Percentiles rank a stretch among this genome's conserved stretches.
Evolutionary conservation across 2,797 vertebrate genomes (phyloP).

Genomic region (Morus bassanus): DNA sequence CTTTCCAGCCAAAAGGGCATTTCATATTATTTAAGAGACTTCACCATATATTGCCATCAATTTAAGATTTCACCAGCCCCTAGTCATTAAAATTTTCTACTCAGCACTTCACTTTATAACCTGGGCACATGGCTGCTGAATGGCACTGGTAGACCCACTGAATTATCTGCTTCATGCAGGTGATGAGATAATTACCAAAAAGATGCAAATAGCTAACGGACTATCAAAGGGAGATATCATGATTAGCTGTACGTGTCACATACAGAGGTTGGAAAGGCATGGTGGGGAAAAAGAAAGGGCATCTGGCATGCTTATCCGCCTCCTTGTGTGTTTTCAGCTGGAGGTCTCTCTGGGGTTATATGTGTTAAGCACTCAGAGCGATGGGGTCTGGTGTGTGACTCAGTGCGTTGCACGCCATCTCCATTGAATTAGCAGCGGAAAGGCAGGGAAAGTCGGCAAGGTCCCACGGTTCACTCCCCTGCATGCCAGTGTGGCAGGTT

Average conservation of each 20-base stretch:
- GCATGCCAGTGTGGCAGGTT: not conserved
- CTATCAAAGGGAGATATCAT: not conserved
- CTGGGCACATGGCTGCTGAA: not conserved
- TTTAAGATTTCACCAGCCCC: constrained; percentile 38
- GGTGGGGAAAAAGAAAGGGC: too few species aligned
- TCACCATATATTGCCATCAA: constrained; percentile 49
- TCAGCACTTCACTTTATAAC: constrained; percentile 40
- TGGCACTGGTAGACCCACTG: not conserved
- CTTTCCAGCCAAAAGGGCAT: constrained; percentile 59
- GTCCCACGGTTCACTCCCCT: not conserved
- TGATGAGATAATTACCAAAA: constrained; percentile 41
- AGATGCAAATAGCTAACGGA: not conserved
- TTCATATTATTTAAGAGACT: constrained; percentile 57
- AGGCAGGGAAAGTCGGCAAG: not conserved
- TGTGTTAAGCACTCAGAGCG: not conserved
- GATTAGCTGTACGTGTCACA: not conserved
- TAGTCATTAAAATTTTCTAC: constrained; percentile 59
- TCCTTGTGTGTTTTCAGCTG: not conserved
- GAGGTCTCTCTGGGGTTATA: rapidly evolving
- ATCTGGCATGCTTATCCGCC: not conserved
- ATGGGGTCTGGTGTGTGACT: not conserved
- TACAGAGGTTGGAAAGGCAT: not conserved
- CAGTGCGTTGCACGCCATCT: rapidly evolving
- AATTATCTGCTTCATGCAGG: not conserved
- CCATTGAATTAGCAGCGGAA: not conserved